Evolutionary conservation across 2,888 invertebrate species (phyloP).

Genomic region (Suillia variegata): DNA sequence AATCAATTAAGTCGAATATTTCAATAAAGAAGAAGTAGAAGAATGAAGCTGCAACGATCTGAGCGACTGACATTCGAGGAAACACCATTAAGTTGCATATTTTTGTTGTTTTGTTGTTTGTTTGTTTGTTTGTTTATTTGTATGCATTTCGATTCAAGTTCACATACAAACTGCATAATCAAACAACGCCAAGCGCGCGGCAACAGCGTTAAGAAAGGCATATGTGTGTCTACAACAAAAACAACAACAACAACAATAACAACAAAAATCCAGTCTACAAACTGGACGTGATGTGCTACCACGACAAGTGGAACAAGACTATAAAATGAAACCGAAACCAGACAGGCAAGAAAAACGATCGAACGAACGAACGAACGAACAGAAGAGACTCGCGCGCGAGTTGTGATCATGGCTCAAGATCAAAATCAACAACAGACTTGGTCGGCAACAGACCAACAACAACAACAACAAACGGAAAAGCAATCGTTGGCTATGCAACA

Average conservation of each 20-base stretch:
- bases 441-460: neutral
- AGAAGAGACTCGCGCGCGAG: neutral
- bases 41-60: neutral
- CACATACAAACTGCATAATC: constrained; percentile 3
- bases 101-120: neutral
- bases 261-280: neutral
- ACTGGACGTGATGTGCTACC: neutral
- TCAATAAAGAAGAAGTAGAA: neutral
- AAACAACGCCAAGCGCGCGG: too few relatives aligned
- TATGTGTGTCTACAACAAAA: neutral
- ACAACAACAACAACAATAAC: neutral
- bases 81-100: constrained; percentile 2
- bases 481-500: too few relatives aligned
- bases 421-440: constrained; percentile 6
- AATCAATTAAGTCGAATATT: neutral
- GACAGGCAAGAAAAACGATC: neutral
- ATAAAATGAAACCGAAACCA: constrained; percentile 10
- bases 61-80: constrained; percentile 6
- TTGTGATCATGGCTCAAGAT: constrained; percentile 11
- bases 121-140: neutral
- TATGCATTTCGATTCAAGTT: constrained; percentile 4
- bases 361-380: neutral
- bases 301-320: constrained; percentile 14
- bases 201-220: too few relatives aligned
- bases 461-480: neutral